Evolutionary conservation across 2,113 vertebrate genomes (phyloP).

Genomic region (Australoheros scitulus): DNA sequence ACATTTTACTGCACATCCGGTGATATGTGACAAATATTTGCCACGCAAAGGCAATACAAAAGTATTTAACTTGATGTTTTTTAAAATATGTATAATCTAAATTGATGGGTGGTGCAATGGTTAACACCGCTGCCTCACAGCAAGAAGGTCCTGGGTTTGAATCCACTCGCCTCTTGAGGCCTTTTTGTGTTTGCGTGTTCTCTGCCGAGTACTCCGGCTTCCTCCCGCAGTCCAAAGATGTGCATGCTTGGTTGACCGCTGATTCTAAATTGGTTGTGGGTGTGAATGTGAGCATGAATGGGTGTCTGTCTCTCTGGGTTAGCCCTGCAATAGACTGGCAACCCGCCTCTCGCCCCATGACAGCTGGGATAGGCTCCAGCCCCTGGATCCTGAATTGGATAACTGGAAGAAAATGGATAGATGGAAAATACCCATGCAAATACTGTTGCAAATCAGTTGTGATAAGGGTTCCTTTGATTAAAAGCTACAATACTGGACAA

Average conservation of each 20-base stretch:
- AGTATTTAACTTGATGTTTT: not conserved
- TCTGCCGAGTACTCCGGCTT: not conserved
- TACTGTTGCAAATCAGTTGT: not conserved
- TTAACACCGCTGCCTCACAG: too few species aligned
- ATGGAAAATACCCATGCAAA: too few species aligned
- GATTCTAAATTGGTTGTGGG: not conserved
- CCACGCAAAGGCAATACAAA: too few species aligned
- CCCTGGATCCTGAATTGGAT: too few species aligned
- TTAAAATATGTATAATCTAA: too few species aligned
- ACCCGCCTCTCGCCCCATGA: not conserved
- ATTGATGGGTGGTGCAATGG: too few species aligned
- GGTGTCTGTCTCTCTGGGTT: not conserved
- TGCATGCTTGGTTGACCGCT: not conserved
- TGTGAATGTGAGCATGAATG: not conserved
- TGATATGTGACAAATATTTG: not conserved
- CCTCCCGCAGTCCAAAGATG: not conserved
- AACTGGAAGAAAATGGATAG: too few species aligned
- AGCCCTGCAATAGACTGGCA: not conserved
- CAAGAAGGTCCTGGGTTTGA: not conserved
- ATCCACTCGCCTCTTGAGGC: not conserved
- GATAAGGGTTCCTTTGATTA: not conserved
- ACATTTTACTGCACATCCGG: not conserved
- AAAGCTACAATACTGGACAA: not conserved
- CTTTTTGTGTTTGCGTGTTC: not conserved
- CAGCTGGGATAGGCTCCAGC: not conserved